Percentiles rank a stretch among this genome's conserved stretches.
These are phyloP conservation scores for Kryphioiulus occultus DNA, from an alignment of 2,888 invertebrate genomes.

Conservation along the genomic window DNA sequence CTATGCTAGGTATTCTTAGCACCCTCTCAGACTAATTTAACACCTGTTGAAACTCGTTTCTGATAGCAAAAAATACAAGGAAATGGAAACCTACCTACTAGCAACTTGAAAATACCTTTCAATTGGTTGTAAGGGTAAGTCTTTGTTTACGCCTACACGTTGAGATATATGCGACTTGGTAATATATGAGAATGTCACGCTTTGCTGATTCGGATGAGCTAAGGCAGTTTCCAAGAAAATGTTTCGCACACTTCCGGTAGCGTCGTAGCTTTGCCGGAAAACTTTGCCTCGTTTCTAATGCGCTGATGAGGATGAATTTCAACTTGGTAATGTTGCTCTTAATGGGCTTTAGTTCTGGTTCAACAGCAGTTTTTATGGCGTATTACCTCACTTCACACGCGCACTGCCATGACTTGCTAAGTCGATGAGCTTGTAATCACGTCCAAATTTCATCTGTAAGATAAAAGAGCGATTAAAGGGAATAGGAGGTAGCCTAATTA, in stretches of 20 bases:
- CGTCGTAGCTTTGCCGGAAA: not conserved
- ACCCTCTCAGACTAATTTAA: too few species aligned
- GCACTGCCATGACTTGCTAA: conserved; percentile 31
- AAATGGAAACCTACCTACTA: too few species aligned
- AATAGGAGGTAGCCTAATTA: conserved; percentile 35
- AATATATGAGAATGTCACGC: not conserved
- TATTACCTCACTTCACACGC: conserved; percentile 35
- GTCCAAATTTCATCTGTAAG: conserved; percentile 35
- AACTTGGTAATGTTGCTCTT: conserved; percentile 26
- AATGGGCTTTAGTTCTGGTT: conserved; percentile 29
- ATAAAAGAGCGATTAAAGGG: conserved; percentile 35
- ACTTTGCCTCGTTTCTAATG: not conserved
- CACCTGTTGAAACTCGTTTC: too few species aligned
- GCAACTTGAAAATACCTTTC: too few species aligned
- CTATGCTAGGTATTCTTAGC: too few species aligned
- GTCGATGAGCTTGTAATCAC: conserved; percentile 35
- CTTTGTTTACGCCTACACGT: not conserved
- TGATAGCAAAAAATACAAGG: too few species aligned
- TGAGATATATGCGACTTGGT: too few species aligned
- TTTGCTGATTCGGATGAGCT: not conserved
- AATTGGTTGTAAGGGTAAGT: too few species aligned
- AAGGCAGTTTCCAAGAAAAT: not conserved
- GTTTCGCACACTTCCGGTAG: not conserved
- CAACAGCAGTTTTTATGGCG: conserved; percentile 31
- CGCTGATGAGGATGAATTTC: conserved; percentile 35